Conservation (phyloP, 2,797 vertebrate species). For the Oryzias sinensis region DNA sequence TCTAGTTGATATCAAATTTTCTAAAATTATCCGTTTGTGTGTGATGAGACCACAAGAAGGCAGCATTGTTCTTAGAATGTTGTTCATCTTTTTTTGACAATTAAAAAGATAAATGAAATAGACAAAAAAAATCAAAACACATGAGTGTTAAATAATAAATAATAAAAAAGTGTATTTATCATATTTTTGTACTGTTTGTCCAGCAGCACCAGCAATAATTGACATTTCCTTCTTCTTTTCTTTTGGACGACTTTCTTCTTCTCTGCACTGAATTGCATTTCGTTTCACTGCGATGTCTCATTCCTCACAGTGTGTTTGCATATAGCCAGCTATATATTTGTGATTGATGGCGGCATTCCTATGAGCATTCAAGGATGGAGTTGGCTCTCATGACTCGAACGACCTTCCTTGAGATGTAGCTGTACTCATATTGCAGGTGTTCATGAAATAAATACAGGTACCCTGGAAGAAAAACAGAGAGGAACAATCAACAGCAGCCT, state of each 20-base stretch:
- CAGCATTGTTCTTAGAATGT: too few species aligned
- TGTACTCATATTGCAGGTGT: slow-evolving; percentile 87
- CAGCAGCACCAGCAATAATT: slow-evolving; percentile 43
- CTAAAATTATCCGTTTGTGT: too few species aligned
- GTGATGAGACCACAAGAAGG: too few species aligned
- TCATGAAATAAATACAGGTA: slow-evolving; percentile 89
- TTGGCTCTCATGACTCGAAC: slow-evolving; percentile 84
- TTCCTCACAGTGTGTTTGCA: slow-evolving; percentile 2
- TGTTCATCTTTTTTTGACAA: too few species aligned
- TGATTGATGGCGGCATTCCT: background rate
- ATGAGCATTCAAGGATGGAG: slow-evolving; percentile 88
- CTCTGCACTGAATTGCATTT: background rate
- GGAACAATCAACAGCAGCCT: background rate
- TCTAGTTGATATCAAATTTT: too few species aligned
- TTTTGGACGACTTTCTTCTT: background rate
- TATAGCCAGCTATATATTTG: slow-evolving; percentile 5
- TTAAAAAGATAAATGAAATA: too few species aligned
- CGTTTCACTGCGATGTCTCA: background rate
- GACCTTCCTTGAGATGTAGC: slow-evolving; percentile 83
- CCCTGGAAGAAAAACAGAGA: slow-evolving; percentile 73
- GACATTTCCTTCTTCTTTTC: background rate
- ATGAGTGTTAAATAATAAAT: too few species aligned
- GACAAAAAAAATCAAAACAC: too few species aligned
- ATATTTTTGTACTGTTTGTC: slow-evolving; percentile 40
- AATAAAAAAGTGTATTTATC: too few species aligned